Evolutionary conservation across 2,888 invertebrate genomes (phyloP), one percentile per base, ranked within the genome.

Genomic region (Hydrotaea diabolus): DNA sequence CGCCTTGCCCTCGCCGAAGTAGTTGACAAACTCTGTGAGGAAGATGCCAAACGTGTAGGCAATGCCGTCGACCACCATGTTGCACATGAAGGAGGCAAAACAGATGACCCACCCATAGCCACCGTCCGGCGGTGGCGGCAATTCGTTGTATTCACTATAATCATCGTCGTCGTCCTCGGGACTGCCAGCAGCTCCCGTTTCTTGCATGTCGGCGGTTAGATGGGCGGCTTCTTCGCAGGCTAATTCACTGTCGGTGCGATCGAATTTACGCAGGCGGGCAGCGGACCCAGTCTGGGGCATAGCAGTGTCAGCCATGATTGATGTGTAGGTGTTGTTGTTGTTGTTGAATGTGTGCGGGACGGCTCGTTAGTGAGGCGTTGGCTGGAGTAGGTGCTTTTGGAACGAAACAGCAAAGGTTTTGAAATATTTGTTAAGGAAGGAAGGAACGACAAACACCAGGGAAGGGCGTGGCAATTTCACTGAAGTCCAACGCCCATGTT

Each of bases 31-130:
- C 89, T 96, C 95, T 36, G 95, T 94, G 66, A 98, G 94, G 93
- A 98, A 97, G 90, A 99, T 96, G 76, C 99, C 99, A 92, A 99
- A 99, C 8, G 98, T 98, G 93, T 99, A 99, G n/a, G 98, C 97
- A 86, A 99, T 98, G 88, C 98, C 99, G 92, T 99, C 99, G 80
- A 99, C 98, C 88, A 99, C 97, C 94, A 99, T 95, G 94, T 99
- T 99, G 93, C 98, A 98, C 95, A 99, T 95, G 93, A 99, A 98
- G 62, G 98, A 98, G 76, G 98, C 98, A 89, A 97, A 95, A 77
- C 99, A 98, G 90, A 99, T 97, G 90, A 98, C 96, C 97, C 97
- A 97, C 49, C 97, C 97, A 92, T 96, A 97, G 73, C 98, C 98
- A 87, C 97, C 97, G 92, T 97, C 97, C 53, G 97, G 97, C 75